phyloP scores from a whole-genome alignment of 30 jellyfish, hydroid and myxozoan genomes.

The Aurelia aurita complex sp. Pacific region DNA sequence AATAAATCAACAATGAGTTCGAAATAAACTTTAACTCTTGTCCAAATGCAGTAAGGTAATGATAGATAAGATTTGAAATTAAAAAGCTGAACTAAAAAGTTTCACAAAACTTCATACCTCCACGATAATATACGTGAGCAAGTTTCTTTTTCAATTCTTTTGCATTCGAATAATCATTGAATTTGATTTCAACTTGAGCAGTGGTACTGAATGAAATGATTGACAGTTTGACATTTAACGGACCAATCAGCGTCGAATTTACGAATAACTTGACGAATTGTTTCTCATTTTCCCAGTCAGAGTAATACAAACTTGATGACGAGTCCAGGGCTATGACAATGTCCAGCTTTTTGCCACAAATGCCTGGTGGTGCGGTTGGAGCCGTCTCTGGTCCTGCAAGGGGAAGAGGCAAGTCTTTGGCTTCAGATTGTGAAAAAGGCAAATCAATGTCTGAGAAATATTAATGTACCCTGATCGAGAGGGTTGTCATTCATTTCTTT shows the following conservation, averaged over 20 bases:
- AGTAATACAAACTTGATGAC: constrained; percentile 13
- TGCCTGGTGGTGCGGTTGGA: background rate
- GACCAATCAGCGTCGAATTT: constrained; percentile 21
- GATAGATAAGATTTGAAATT: too few species aligned
- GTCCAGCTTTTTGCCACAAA: constrained; percentile 33
- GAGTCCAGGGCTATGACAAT: constrained; percentile 23
- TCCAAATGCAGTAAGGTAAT: too few species aligned
- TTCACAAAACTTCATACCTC: constrained; percentile 8
- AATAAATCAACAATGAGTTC: too few species aligned
- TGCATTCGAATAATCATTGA: constrained; percentile 17
- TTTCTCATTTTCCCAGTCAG: constrained; percentile 25
- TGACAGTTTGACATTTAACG: constrained; percentile 27
- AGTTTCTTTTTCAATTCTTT: constrained; percentile 11
- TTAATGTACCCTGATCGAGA: too few species aligned
- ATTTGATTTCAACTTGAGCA: constrained; percentile 10
- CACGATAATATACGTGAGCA: background rate
- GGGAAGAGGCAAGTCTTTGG: too few species aligned
- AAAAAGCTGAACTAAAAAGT: background rate
- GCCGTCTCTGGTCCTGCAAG: background rate
- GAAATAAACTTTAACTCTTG: too few species aligned
- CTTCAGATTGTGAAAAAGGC: too few species aligned
- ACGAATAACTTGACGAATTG: constrained; percentile 9
- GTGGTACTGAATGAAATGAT: constrained; percentile 36
- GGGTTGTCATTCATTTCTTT: too few species aligned
- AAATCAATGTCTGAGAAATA: too few species aligned